These are phyloP conservation scores for Chiroxiphia lanceolata DNA, from an alignment of 2,797 vertebrate species.

Conservation along the genomic window DNA sequence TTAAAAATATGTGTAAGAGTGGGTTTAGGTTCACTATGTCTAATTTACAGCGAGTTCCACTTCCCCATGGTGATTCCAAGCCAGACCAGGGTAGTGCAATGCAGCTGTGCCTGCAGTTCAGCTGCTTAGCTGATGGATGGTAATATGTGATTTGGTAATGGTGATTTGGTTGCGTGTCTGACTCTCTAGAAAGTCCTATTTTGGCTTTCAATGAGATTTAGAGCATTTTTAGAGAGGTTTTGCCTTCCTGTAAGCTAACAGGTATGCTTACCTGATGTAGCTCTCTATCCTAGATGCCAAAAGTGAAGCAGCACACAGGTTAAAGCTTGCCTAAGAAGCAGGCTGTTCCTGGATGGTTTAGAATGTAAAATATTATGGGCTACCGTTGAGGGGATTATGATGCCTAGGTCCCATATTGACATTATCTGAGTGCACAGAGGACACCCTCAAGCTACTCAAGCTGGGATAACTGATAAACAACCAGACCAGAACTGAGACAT, in stretches of 20 bases:
- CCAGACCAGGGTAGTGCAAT: background rate
- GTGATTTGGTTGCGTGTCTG: background rate
- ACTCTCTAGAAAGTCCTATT: background rate
- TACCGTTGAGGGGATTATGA: background rate
- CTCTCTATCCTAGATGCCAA: background rate
- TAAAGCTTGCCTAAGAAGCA: background rate
- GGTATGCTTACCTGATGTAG: background rate
- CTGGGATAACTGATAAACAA: constrained; percentile 51
- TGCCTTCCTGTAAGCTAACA: background rate
- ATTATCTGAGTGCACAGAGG: background rate
- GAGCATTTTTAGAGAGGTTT: background rate
- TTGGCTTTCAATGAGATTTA: background rate
- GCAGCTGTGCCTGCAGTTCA: background rate
- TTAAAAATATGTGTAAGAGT: background rate
- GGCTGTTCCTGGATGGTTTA: background rate
- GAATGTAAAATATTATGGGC: background rate
- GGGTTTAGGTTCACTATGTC: background rate
- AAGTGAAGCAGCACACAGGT: background rate
- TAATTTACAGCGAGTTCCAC: background rate
- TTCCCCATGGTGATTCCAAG: background rate
- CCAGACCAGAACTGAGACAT: background rate
- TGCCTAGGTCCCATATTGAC: background rate
- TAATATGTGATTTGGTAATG: accelerated
- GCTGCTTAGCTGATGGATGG: background rate
- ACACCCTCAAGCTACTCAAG: constrained; percentile 41